Evolutionary conservation across 92 coral and sea anemone species (phyloP).

Genomic region (Galaxea fascicularis): DNA sequence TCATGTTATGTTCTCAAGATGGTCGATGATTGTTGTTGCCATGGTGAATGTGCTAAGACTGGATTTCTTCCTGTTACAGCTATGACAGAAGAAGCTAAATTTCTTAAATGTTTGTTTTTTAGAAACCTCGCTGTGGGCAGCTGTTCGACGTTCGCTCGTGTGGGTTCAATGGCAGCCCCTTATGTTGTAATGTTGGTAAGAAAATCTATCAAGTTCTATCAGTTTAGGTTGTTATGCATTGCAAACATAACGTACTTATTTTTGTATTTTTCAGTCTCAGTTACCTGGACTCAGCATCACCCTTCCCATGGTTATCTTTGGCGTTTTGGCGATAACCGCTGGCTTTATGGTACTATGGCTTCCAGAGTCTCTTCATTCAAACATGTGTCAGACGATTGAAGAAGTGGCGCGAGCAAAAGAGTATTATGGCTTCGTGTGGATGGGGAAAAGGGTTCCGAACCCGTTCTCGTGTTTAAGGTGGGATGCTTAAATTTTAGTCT

Average conservation of each 20-base stretch:
- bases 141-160: slow-evolving; percentile 25
- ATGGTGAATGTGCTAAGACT: too few species aligned
- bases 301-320: slow-evolving; percentile 74
- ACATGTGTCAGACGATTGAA: slow-evolving; percentile 78
- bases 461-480: slow-evolving; percentile 14
- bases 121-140: slow-evolving; percentile 36
- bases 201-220: background rate
- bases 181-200: slow-evolving; percentile 43
- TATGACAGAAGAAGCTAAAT: too few species aligned
- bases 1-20: too few species aligned
- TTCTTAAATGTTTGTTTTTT: background rate
- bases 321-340: slow-evolving; percentile 64
- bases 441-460: slow-evolving; percentile 13
- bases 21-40: too few species aligned
- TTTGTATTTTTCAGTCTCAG: slow-evolving; percentile 49
- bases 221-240: background rate
- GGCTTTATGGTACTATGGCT: slow-evolving; percentile 65
- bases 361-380: slow-evolving; percentile 74
- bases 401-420: slow-evolving; percentile 43
- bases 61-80: too few species aligned
- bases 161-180: slow-evolving; percentile 22
- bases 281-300: slow-evolving; percentile 62
- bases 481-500: too few species aligned
- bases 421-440: slow-evolving; percentile 27
- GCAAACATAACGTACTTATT: too few species aligned